Conservation (phyloP, 2,888 invertebrate species). For the Danaus chrysippus region DNA sequence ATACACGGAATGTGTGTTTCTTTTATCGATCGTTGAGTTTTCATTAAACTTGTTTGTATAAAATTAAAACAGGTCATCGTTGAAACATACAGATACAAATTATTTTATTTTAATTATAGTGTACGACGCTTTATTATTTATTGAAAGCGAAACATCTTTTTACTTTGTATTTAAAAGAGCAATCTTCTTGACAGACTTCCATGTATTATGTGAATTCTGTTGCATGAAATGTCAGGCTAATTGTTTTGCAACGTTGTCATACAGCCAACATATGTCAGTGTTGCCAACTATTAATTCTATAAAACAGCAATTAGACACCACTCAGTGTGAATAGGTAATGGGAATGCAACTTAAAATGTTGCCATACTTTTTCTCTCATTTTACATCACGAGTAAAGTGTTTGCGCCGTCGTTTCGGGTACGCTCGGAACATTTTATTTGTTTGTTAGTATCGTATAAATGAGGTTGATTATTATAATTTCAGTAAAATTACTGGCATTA, state of each 20-base stretch:
- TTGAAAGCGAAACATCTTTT: background rate
- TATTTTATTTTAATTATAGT: background rate
- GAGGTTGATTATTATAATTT: conserved; percentile 78
- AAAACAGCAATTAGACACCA: conserved; percentile 3
- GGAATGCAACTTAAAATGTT: conserved; percentile 1
- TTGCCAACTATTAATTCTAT: background rate
- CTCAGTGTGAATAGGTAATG: background rate
- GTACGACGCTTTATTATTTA: background rate
- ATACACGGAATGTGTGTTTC: too few species aligned
- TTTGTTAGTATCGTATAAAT: conserved; percentile 77
- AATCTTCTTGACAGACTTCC: background rate
- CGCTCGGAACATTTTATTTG: conserved; percentile 73
- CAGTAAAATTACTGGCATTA: conserved; percentile 77
- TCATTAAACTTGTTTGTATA: too few species aligned
- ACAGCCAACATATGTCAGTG: conserved; percentile 3
- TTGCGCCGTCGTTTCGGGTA: conserved; percentile 34
- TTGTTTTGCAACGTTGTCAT: conserved; percentile 2
- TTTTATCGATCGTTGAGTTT: too few species aligned
- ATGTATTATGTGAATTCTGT: background rate
- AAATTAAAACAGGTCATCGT: too few species aligned
- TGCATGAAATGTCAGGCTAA: conserved; percentile 1
- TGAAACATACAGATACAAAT: background rate
- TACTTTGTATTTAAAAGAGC: background rate
- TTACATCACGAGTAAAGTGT: background rate
- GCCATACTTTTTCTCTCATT: background rate